Base-by-base conservation (phyloP, 2,888 invertebrate species). In the Watsonalla binaria region DNA sequence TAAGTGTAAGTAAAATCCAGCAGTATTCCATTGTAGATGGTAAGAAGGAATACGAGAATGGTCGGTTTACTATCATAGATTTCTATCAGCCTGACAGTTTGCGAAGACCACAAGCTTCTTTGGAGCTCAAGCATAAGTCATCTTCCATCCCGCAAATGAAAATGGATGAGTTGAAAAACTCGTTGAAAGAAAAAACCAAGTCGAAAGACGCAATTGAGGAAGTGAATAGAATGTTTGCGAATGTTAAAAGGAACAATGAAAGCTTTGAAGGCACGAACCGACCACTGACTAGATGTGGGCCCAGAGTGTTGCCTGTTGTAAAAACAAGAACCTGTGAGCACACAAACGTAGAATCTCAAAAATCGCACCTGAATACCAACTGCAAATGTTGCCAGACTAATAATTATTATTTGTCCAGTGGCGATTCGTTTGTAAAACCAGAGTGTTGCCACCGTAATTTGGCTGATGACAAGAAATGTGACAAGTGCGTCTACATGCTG, bases 111-210 rank as follows among this genome's bases (percentile, higher is more conserved):
- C 66, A 67, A 35, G 67, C 68, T 42, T 66, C 70, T 1, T 63
- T 78, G 5, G 75, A 80, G 54, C 55, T 86, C 0, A 84, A 84
- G 59, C 78, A 78, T 8, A 90, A 90, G 54, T 88, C 89, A 0
- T 87, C 82, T 1, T 90, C 90, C 0, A 82, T 88, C 54, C 89
- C 90, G 0, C 88, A 83, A 74, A 89, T 88, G 87, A 88, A 87
- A 56, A 58, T 86, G n/a, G 89, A 90, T 42, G 86, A 88, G 58
- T 54, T 86, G 0, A 88, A 84, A 55, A 69, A 84, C 34, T 77
- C 77, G 2, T 57, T 85, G 2, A 88, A 80, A 70, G 82, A 79
- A 11, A 86, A 82, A 56, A 70, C 70, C 0, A 81, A 71, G 65
- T 80, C 86, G 0, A 88, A 84, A 78, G 86, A 89, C 46, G 74